Evolutionary conservation across 2,797 vertebrate genomes (phyloP), one percentile per base, ranked within the genome.

Genomic region (Sebastes glaucus): DNA sequence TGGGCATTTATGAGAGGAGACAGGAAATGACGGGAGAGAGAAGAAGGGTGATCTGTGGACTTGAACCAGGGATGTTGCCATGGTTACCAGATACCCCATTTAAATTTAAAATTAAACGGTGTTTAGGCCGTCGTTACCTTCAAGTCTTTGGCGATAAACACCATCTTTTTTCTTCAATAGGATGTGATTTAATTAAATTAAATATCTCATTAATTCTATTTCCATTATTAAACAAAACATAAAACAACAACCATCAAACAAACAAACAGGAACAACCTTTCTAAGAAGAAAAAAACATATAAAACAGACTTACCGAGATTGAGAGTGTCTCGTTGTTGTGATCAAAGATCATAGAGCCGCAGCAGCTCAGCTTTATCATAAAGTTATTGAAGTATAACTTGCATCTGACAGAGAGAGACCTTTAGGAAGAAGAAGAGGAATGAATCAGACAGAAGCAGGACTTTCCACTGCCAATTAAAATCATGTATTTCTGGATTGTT

Each of bases 311-410:
- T 80, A 92, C 88, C 7, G 69, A 71, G 65, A 91, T 88, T 1
- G 85, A 86, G 16, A 92, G 91, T 0, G 92, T 94, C 83, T 95
- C 94, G 8, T 93, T 95, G 89, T 88, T 90, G 89, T 95, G 94
- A 72, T 95, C 93, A 57, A 95, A 95, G 74, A 91, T 89, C 93
- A 94, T 94, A 7, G 93, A 92, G 68, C 94, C 93, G 20, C 88
- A 92, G 82, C 93, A 95, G 75, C 92, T 91, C 81, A 94, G 90
- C 82, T 94, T 93, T 52, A 94, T 89, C 61, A 95, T 87, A 64
- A 93, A 95, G 86, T 93, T 92, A 79, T 90, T 95, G 79, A 95
- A 95, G 83, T 95, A 95, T 35, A 94, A 81, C 81, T 95, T 95
- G 73, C 93, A 95, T 52, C 94, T 93, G 53, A 95, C 92, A 9